Conservation (phyloP, 2,797 vertebrate genomes). For the Pitangus sulphuratus region DNA sequence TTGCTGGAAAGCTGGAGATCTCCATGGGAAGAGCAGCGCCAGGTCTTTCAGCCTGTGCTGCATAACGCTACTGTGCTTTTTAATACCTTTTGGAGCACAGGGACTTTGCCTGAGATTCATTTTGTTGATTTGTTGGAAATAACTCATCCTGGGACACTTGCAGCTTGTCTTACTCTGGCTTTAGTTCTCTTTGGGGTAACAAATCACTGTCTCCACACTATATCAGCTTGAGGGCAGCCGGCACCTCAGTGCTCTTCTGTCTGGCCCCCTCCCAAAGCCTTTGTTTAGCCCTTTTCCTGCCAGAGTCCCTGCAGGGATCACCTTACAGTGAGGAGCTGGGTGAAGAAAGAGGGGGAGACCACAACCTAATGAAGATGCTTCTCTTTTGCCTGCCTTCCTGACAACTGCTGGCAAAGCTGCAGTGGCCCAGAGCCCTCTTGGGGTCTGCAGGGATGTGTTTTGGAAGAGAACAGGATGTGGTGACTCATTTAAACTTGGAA, state of each 20-base stretch:
- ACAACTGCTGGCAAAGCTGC: not conserved
- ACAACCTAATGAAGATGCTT: not conserved
- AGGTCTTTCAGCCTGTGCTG: not conserved
- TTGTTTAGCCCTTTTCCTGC: constrained; percentile 20
- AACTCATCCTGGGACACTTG: not conserved
- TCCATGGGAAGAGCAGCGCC: not conserved
- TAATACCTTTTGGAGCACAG: constrained; percentile 14
- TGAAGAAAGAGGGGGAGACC: not conserved
- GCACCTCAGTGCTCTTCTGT: not conserved
- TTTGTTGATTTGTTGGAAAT: constrained; percentile 36
- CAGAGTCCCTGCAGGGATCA: not conserved
- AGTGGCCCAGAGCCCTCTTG: not conserved
- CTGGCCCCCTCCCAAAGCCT: constrained; percentile 47
- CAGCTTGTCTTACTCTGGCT: not conserved
- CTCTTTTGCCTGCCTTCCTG: not conserved
- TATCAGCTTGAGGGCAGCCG: not conserved
- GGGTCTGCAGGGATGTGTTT: not conserved
- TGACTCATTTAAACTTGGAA: not conserved
- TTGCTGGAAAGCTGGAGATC: constrained; percentile 6
- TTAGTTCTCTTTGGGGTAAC: constrained; percentile 16
- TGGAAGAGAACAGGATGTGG: not conserved
- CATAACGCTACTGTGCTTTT: not conserved
- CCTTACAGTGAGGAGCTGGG: not conserved
- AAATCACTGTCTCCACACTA: not conserved
- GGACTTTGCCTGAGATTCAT: not conserved